phyloP scores from a whole-genome alignment of 2,797 vertebrate species.

The Chaetodon trifasciatus region DNA sequence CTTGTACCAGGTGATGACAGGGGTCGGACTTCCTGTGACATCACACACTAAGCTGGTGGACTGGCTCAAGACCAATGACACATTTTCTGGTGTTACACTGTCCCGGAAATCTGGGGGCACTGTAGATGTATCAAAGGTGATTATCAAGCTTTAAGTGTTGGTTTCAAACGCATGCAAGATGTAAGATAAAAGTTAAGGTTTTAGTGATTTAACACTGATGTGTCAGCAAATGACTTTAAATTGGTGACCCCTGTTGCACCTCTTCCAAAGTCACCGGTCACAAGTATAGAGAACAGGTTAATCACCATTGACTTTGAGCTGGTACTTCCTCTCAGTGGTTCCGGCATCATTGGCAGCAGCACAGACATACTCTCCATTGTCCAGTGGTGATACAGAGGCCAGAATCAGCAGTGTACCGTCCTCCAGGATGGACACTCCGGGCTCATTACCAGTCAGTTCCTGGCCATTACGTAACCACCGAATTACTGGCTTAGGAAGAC shows the following conservation, averaged over 20 bases:
- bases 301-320: constrained; percentile 95
- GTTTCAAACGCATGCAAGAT: neutral
- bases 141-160: neutral
- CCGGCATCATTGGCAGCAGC: constrained; percentile 94
- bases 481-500: constrained; percentile 93
- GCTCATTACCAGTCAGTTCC: constrained; percentile 90
- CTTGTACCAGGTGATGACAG: constrained; percentile 94
- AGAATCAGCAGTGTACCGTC: constrained; percentile 91
- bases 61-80: constrained; percentile 90
- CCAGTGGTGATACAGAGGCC: constrained; percentile 88
- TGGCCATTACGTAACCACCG: constrained; percentile 93
- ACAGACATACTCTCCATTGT: constrained; percentile 94
- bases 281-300: neutral
- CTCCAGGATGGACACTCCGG: constrained; percentile 91
- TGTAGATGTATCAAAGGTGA: constrained; percentile 65
- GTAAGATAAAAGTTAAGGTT: neutral
- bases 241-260: neutral
- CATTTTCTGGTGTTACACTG: constrained; percentile 84
- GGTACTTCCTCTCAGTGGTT: constrained; percentile 93
- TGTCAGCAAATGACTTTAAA: neutral
- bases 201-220: neutral
- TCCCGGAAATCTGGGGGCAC: constrained; percentile 93
- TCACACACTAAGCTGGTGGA: constrained; percentile 91
- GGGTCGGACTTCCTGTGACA: constrained; percentile 91
- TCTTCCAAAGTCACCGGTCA: neutral